A percentile compares a stretch with the other conserved stretches of the same genome.
Conservation (phyloP, 2,888 invertebrate species). For the Cryptophagus acutangulus region DNA sequence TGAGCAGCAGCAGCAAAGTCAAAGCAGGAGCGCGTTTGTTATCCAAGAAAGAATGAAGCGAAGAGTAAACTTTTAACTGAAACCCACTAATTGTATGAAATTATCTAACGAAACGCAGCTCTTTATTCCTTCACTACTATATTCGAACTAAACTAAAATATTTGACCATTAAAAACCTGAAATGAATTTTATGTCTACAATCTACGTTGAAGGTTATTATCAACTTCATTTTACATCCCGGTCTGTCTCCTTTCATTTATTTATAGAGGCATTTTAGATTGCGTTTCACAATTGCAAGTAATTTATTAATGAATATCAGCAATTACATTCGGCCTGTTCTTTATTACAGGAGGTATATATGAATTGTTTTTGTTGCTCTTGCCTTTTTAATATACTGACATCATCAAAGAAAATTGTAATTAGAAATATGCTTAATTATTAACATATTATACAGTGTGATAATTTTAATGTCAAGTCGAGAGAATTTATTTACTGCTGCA, state of each 20-base stretch:
- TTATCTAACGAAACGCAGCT: constrained; percentile 30
- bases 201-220: constrained; percentile 40
- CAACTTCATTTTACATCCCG: constrained; percentile 37
- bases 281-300: constrained; percentile 34
- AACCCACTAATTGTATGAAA: constrained; percentile 28
- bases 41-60: no score
- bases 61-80: no score
- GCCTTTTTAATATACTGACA: no score
- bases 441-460: no score
- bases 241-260: constrained; percentile 36
- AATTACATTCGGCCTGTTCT: constrained; percentile 29
- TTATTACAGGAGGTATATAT: constrained; percentile 25
- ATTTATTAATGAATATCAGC: constrained; percentile 36
- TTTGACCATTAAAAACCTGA: constrained; percentile 41
- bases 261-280: constrained; percentile 34
- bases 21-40: no score
- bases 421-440: no score
- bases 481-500: no score
- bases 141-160: constrained; percentile 38
- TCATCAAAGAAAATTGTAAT: no score
- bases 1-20: no score
- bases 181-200: constrained; percentile 41
- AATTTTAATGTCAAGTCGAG: no score
- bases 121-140: constrained; percentile 36
- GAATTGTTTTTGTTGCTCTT: no score